Evolutionary conservation across 2,113 vertebrate genomes (phyloP), one percentile per base, ranked within the genome.

Genomic region (Neomonachus schauinslandi): DNA sequence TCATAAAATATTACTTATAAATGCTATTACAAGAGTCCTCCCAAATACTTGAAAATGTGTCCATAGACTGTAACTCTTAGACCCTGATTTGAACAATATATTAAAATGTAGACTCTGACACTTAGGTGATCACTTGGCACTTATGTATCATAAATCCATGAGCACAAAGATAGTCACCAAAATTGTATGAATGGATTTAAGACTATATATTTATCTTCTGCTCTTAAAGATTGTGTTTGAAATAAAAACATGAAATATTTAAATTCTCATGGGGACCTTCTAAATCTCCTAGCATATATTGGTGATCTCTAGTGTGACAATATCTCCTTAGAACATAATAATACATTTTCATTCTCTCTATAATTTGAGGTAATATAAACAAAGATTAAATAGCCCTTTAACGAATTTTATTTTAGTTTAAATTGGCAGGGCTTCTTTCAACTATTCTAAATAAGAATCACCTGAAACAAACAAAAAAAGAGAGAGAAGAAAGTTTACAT

Each of bases 381-480:
- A 80, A 91, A 97, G 28, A 79, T 24, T 36, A 81, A 93, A 65
- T 24, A 85, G 21, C 80, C 22, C n/a, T 84, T 63, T 61, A 63
- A 21, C 63, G 15, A 88, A 76, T 85, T 96, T 91, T 9, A 96
- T 81, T 96, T 97, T 69, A 85, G 65, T 67, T 74, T 94, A 96
- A 96, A 74, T 57, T 91, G 12, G 15, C 28, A 94, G 11, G 31
- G 0, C 11, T 84, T 85, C 19, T 95, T 83, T 83, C 46, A 94
- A 42, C 67, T 95, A 65, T 61, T 86, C 90, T 85, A 74, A 84
- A 79, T 88, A 88, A 86, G 7, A 76, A 92, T n/a, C 65, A 81
- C 22, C 74, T 82, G 67, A 31, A 84, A 93, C 53, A 67, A 28
- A 96, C 76, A 82, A 61, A 1, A 74, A 77, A 18, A 49, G 2